A percentile compares a stretch with the other conserved stretches of the same genome.
These are phyloP conservation scores for Drosophila greeni DNA, from an alignment of 2,888 invertebrate species.

Conservation along the genomic window DNA sequence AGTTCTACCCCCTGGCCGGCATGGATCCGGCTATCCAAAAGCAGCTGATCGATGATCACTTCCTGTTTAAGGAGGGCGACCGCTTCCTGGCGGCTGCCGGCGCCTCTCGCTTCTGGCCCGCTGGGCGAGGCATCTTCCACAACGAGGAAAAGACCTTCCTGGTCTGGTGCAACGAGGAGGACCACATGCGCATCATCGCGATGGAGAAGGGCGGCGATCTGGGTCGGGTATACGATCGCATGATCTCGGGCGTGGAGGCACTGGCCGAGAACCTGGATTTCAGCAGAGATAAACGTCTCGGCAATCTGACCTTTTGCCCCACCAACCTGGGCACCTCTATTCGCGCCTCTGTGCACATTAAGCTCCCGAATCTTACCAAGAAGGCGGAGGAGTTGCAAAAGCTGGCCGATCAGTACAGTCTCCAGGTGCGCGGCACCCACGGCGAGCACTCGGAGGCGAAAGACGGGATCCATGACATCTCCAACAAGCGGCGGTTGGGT, in stretches of 20 bases:
- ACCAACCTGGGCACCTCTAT: slow-evolving; percentile 98
- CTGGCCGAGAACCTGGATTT: slow-evolving; percentile 95
- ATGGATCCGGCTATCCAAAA: slow-evolving; percentile 96
- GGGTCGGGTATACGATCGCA: slow-evolving; percentile 91
- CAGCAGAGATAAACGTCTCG: slow-evolving; percentile 94
- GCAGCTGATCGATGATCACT: slow-evolving; percentile 96
- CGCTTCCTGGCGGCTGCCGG: slow-evolving; percentile 89
- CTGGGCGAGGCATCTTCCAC: slow-evolving; percentile 97
- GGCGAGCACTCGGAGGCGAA: slow-evolving; percentile 97
- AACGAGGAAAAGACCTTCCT: slow-evolving; percentile 97
- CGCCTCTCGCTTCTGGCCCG: slow-evolving; percentile 97
- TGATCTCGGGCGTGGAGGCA: slow-evolving; percentile 92
- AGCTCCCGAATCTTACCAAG: slow-evolving; percentile 93
- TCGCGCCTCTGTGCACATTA: slow-evolving; percentile 98
- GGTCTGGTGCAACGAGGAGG: slow-evolving; percentile 99
- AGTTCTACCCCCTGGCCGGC: slow-evolving; percentile 94
- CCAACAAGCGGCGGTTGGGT: slow-evolving; percentile 97
- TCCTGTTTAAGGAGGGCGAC: slow-evolving; percentile 97
- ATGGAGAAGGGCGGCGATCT: slow-evolving; percentile 98
- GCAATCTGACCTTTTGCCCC: slow-evolving; percentile 98
- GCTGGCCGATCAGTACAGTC: slow-evolving; percentile 91
- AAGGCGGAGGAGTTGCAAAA: slow-evolving; percentile 92
- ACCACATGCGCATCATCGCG: slow-evolving; percentile 97
- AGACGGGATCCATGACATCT: slow-evolving; percentile 96
- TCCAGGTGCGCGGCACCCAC: slow-evolving; percentile 93